These are phyloP conservation scores for Emys orbicularis DNA, from an alignment of 2,797 vertebrate species.

Conservation along the genomic window DNA sequence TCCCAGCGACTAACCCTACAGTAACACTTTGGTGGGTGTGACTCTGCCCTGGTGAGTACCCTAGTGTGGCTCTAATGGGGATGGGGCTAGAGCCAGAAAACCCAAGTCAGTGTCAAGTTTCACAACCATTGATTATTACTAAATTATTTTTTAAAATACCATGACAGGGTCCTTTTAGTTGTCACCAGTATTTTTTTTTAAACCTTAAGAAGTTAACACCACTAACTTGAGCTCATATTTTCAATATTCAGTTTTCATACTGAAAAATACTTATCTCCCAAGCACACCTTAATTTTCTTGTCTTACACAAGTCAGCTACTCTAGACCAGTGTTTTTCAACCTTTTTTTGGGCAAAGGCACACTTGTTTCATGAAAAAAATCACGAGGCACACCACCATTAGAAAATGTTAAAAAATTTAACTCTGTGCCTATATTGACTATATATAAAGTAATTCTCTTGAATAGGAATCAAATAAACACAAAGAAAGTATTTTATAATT, in stretches of 20 bases:
- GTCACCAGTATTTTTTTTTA: background rate
- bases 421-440: too few species aligned
- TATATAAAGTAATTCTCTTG: too few species aligned
- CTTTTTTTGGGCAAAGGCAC: too few species aligned
- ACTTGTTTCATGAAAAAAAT: too few species aligned
- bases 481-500: too few species aligned
- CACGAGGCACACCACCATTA: too few species aligned
- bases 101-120: background rate
- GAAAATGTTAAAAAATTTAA: too few species aligned
- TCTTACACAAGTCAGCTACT: constrained; percentile 64
- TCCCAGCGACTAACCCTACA: background rate
- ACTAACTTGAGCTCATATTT: constrained; percentile 4
- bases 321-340: too few species aligned
- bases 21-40: background rate
- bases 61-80: background rate
- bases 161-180: background rate
- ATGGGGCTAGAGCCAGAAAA: background rate
- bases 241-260: constrained; percentile 51
- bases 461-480: too few species aligned
- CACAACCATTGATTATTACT: background rate
- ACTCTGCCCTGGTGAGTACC: background rate
- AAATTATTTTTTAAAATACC: background rate
- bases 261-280: constrained; percentile 55
- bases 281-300: constrained; percentile 41
- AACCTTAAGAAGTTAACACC: background rate